Evolutionary conservation across 2,888 invertebrate genomes (phyloP).

Genomic region (Crematogaster levior): DNA sequence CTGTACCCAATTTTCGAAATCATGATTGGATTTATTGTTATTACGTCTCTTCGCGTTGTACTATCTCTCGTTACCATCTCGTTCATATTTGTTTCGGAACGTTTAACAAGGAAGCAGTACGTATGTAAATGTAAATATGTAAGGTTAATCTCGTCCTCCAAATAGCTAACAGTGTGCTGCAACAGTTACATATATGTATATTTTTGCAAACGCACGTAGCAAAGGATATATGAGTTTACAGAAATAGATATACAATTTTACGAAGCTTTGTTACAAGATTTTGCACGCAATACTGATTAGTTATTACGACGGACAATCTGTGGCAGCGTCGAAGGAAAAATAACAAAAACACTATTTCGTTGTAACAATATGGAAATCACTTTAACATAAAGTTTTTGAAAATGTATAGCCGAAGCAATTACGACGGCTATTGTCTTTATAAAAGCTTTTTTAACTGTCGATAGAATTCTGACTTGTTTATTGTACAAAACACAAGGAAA

Average conservation of each 20-base stretch:
- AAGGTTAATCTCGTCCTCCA: neutral
- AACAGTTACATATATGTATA: neutral
- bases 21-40: neutral
- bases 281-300: neutral
- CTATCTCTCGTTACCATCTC: neutral
- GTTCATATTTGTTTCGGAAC: neutral
- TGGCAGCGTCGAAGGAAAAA: neutral
- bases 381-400: neutral
- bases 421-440: neutral
- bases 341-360: slow-evolving; percentile 17
- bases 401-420: slow-evolving; percentile 15
- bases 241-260: neutral
- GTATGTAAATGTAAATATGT: neutral
- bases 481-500: neutral
- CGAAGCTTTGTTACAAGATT: neutral
- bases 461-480: slow-evolving; percentile 4
- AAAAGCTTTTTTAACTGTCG: slow-evolving; percentile 18
- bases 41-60: neutral
- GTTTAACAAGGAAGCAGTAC: neutral
- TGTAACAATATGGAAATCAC: slow-evolving; percentile 9
- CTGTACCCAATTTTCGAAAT: neutral
- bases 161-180: neutral
- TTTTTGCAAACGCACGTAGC: neutral
- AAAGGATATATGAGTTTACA: neutral
- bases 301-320: slow-evolving; percentile 9